Conservation (phyloP, 1,140 invertebrate genomes). For the Penaeus vannamei region DNA sequence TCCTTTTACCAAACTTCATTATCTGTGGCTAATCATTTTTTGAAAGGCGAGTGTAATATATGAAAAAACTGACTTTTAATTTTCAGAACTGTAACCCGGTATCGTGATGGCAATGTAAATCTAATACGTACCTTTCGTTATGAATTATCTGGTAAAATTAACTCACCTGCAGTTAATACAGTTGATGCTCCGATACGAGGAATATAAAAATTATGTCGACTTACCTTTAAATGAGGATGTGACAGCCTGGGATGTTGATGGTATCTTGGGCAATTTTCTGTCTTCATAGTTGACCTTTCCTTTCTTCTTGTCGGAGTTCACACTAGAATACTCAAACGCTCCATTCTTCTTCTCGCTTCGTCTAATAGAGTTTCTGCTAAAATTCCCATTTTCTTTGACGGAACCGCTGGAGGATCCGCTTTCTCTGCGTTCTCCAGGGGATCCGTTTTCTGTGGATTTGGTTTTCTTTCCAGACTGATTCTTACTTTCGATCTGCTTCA, state of each 20-base stretch:
- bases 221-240: slow-evolving; percentile 34
- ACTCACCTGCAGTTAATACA: too few relatives aligned
- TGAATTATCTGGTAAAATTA: too few relatives aligned
- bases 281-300: slow-evolving; percentile 54
- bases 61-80: too few relatives aligned
- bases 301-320: slow-evolving; percentile 28
- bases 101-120: too few relatives aligned
- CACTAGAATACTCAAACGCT: neutral
- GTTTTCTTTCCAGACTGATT: slow-evolving; percentile 14
- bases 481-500: slow-evolving; percentile 32
- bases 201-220: neutral
- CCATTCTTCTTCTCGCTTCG: slow-evolving; percentile 12
- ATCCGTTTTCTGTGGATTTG: too few relatives aligned
- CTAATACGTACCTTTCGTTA: too few relatives aligned
- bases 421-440: neutral
- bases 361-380: slow-evolving; percentile 41
- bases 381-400: slow-evolving; percentile 41
- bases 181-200: too few relatives aligned
- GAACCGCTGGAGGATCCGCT: neutral
- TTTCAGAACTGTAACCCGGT: too few relatives aligned
- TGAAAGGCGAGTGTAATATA: too few relatives aligned
- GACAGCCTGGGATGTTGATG: neutral
- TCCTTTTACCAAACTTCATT: too few relatives aligned
- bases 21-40: too few relatives aligned
- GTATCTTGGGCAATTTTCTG: slow-evolving; percentile 59